phyloP scores from a whole-genome alignment of 2,888 invertebrate genomes.

The Catocala sponsa region DNA sequence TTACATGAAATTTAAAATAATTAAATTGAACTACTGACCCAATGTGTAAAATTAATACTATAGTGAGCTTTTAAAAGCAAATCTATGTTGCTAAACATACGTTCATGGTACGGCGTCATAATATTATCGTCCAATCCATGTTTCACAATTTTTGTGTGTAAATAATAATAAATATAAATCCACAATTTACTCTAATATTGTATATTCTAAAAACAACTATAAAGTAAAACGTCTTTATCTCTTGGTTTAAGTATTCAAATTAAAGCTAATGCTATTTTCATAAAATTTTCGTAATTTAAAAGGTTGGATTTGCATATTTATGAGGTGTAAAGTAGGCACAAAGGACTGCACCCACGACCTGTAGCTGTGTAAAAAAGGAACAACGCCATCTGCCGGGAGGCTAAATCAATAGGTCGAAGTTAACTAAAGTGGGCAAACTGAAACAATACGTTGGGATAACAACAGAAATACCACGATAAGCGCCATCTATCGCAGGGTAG shows the following conservation, averaged over 20 bases:
- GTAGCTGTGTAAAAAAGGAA: not conserved
- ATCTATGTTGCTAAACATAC: too few relatives aligned
- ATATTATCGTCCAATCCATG: too few relatives aligned
- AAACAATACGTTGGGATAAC: not conserved
- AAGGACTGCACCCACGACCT: not conserved
- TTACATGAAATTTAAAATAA: too few relatives aligned
- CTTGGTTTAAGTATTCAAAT: not conserved
- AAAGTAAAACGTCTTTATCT: not conserved
- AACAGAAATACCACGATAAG: not conserved
- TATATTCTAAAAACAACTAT: too few relatives aligned
- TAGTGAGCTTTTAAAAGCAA: too few relatives aligned
- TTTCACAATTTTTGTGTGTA: too few relatives aligned
- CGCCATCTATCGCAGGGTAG: slow-evolving; percentile 38
- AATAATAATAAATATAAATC: too few relatives aligned
- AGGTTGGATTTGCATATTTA: slow-evolving; percentile 29
- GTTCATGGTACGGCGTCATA: too few relatives aligned
- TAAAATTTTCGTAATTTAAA: slow-evolving; percentile 14
- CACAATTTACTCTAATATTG: too few relatives aligned
- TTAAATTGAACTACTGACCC: too few relatives aligned
- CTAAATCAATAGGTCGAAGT: not conserved
- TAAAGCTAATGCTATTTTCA: not conserved
- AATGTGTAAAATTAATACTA: too few relatives aligned
- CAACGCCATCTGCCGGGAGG: slow-evolving; percentile 11
- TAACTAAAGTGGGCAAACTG: not conserved
- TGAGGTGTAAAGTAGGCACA: slow-evolving; percentile 15